Conservation (phyloP, 2,888 invertebrate genomes). For the Ennomos erosarius region DNA sequence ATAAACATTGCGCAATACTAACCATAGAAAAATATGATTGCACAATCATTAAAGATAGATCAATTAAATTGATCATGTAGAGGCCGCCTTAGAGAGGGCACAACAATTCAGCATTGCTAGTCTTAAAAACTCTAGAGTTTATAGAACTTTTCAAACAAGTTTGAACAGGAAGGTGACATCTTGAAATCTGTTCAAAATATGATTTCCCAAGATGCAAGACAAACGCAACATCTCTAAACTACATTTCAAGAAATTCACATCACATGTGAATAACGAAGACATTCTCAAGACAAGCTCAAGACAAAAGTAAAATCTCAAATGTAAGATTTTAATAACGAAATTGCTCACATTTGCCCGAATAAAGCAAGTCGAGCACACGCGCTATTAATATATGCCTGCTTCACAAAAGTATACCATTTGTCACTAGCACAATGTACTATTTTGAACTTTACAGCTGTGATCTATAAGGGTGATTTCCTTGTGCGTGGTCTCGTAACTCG, state of each 20-base stretch:
- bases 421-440: constrained; percentile 1
- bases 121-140: no score
- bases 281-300: constrained; percentile 16
- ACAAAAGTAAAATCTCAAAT: constrained; percentile 28
- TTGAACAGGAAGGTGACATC: constrained; percentile 2
- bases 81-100: no score
- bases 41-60: no score
- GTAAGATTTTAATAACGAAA: constrained; percentile 39
- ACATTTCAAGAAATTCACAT: constrained; percentile 19
- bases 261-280: constrained; percentile 22
- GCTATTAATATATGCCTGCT: constrained; percentile 45
- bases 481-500: constrained; percentile 12
- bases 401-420: constrained; percentile 19
- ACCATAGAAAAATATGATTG: no score
- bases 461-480: constrained; percentile 9
- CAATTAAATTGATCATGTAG: no score
- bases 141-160: neutral
- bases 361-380: constrained; percentile 30
- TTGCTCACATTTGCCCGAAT: constrained; percentile 38
- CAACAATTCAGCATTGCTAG: no score
- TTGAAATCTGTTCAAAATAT: constrained; percentile 14
- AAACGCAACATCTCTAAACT: constrained; percentile 11
- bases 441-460: constrained; percentile 20
- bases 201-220: no score
- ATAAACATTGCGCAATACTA: no score